Evolutionary conservation across 2,888 invertebrate genomes (phyloP).

Genomic region (Catocala fraxini): DNA sequence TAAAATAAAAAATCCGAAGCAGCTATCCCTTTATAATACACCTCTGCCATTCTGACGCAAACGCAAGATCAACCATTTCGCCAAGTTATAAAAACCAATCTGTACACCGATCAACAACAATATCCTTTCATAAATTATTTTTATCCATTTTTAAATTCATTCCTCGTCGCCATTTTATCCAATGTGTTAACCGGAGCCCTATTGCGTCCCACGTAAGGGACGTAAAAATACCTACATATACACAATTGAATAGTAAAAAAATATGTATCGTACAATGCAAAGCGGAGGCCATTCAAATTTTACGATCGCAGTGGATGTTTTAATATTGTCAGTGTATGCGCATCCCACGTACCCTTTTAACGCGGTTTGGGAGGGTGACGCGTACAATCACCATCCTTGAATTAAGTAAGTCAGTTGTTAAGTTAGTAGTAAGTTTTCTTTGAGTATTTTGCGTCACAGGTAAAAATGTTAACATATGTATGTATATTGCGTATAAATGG

Average conservation of each 20-base stretch:
- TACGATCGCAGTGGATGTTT: constrained; percentile 49
- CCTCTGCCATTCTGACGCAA: no score
- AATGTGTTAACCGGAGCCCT: constrained; percentile 23
- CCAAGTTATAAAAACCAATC: no score
- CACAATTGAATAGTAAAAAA: constrained; percentile 48
- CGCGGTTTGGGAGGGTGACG: constrained; percentile 19
- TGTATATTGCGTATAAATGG: no score
- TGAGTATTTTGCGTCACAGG: no score
- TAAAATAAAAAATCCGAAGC: no score
- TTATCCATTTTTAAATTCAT: constrained; percentile 5
- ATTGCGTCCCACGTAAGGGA: constrained; percentile 32
- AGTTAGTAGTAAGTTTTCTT: background rate
- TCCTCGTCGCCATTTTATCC: constrained; percentile 8
- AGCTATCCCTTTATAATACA: no score
- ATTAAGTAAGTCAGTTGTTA: no score
- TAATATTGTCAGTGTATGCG: constrained; percentile 57
- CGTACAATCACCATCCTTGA: constrained; percentile 5
- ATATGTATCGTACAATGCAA: constrained; percentile 47
- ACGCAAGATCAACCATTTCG: no score
- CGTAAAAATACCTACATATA: constrained; percentile 41
- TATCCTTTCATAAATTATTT: constrained; percentile 2
- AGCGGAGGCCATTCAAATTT: constrained; percentile 56
- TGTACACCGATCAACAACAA: no score
- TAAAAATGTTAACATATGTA: no score
- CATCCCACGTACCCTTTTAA: constrained; percentile 51